phyloP scores from a whole-genome alignment of 2,888 invertebrate genomes.

The Conus canariensis region DNA sequence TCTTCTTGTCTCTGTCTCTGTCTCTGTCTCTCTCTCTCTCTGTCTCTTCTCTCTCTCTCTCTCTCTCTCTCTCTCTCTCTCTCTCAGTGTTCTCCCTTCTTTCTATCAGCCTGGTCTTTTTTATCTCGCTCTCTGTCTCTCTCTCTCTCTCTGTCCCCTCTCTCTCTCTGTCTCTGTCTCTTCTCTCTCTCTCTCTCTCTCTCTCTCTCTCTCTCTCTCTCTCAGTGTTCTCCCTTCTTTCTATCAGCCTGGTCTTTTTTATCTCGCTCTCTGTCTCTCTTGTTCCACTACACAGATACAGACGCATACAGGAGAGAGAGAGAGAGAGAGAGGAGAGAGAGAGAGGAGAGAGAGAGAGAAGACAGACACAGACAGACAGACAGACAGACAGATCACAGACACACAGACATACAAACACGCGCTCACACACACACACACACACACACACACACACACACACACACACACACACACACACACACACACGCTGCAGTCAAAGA shows the following conservation, averaged over 20 bases:
- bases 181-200: too few species aligned
- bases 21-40: neutral
- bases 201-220: neutral
- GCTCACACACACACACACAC: neutral
- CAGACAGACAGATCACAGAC: neutral
- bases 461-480: neutral
- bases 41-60: too few species aligned
- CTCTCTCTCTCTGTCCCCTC: neutral
- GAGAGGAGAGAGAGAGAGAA: neutral
- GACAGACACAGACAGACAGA: neutral
- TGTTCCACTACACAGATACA: neutral
- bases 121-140: neutral
- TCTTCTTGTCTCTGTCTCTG: neutral
- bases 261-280: conserved; percentile 20
- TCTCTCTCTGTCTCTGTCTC: neutral
- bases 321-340: too few species aligned
- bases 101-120: too few species aligned
- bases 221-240: neutral
- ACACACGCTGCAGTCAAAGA: neutral
- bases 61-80: too few species aligned
- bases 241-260: neutral
- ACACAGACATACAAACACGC: neutral
- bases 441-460: neutral
- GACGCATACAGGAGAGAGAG: conserved; percentile 9
- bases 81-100: too few species aligned